Evolutionary conservation across 2,113 vertebrate genomes (phyloP), one percentile per base, ranked within the genome.

Genomic region (Chaetorhynchus papuensis): DNA sequence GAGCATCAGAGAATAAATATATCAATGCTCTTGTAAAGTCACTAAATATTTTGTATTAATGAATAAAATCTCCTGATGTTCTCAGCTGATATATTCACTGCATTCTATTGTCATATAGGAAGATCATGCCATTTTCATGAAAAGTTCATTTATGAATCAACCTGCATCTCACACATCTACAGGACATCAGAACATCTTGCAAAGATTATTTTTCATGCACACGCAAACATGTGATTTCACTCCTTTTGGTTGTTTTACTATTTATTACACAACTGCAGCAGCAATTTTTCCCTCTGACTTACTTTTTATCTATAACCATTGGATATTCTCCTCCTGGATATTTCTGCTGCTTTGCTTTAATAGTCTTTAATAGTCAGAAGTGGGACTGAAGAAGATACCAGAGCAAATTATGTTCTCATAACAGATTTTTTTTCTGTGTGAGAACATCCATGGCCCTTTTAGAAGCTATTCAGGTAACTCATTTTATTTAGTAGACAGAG

Each of bases 91-190:
- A 65, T 83, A 54, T 64, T 84, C 87, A 39, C 49, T 74, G 27
- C 44, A 76, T 93, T 92, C 94, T 94, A n/a, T 68, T 28, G 22
- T 93, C 89, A 87, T 74, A 72, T 35, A 82, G 85, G 13, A 60
- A 42, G 56, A 89, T 95, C 88, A 79, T 69, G 45, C 68, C 79
- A 87, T 80, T 93, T 87, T 93, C 75, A 95, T 92, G 83, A 96
- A 96, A 96, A 93, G 91, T 90, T 71, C 7, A 72, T 91, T 86
- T 92, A 94, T 95, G 53, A 94, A 95, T 97, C 94, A 93, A 66
- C 42, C 76, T 93, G 68, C 74, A 80, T 93, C 72, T 96, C 57
- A 23, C 71, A 27, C 15, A 35, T 78, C 28, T 57, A 35, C 15
- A 74, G 83, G 47, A 92, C 81, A 88, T 23, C 22, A 77, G 64